Conservation (phyloP, 2,113 vertebrate genomes). For the Platysteira castanea region DNA sequence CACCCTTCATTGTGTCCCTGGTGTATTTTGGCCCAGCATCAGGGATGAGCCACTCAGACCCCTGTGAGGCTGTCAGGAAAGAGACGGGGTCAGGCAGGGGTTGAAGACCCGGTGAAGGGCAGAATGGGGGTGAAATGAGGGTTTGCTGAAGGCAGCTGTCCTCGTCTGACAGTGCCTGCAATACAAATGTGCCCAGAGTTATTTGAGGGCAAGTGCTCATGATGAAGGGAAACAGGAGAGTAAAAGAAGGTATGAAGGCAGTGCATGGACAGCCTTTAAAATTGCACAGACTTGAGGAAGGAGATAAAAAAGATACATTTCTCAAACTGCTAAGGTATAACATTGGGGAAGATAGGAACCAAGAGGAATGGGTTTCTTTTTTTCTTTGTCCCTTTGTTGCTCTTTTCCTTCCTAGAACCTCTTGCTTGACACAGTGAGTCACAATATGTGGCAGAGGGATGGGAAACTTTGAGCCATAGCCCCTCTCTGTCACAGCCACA, state of each 20-base stretch:
- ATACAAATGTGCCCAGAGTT: accelerated
- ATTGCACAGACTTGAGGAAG: not conserved
- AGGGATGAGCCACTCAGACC: not conserved
- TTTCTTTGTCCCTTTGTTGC: not conserved
- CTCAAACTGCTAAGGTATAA: not conserved
- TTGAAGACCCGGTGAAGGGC: not conserved
- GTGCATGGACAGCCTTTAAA: not conserved
- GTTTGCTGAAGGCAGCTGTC: not conserved
- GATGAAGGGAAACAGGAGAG: not conserved
- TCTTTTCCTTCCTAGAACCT: constrained; percentile 10
- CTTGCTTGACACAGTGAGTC: constrained; percentile 11
- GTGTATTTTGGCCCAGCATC: not conserved
- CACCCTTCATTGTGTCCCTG: not conserved
- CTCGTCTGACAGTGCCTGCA: not conserved
- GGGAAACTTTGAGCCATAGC: not conserved
- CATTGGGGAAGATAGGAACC: not conserved
- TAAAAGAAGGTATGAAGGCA: not conserved
- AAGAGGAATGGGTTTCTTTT: not conserved
- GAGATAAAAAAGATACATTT: not conserved
- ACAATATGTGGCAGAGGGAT: not conserved
- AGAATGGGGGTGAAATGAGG: not conserved
- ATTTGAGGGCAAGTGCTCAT: not conserved
- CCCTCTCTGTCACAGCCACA: not conserved
- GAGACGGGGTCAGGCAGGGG: not conserved
- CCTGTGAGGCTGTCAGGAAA: not conserved